A percentile compares a stretch with the other conserved stretches of the same genome.
Conservation (phyloP, 2,113 vertebrate species). For the Protobothrops flavoviridis region DNA sequence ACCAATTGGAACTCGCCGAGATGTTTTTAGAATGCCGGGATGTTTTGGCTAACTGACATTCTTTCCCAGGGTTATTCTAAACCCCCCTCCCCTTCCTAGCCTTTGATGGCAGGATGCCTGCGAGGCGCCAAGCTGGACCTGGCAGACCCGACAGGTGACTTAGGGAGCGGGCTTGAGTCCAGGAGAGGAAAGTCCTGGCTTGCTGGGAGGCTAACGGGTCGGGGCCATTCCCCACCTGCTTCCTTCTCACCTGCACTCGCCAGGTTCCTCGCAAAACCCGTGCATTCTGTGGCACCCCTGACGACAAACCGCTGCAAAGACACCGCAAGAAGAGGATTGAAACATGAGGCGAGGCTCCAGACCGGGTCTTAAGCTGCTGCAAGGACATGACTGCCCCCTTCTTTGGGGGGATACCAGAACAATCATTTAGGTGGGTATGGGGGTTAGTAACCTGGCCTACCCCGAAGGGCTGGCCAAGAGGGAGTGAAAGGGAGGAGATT, state of each 20-base stretch:
- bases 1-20: too few relatives aligned
- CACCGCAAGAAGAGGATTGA: neutral
- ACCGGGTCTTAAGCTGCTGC: neutral
- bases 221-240: neutral
- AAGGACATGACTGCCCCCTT: neutral
- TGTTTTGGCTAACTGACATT: too few relatives aligned
- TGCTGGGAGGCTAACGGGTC: neutral
- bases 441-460: neutral
- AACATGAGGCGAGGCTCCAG: neutral
- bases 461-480: neutral
- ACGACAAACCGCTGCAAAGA: constrained; percentile 70
- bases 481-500: neutral
- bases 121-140: too few relatives aligned
- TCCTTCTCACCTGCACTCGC: constrained; percentile 75
- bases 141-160: too few relatives aligned
- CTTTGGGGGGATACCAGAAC: too few relatives aligned
- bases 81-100: too few relatives aligned
- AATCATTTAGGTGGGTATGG: neutral
- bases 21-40: too few relatives aligned
- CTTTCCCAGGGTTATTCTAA: too few relatives aligned
- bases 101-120: too few relatives aligned
- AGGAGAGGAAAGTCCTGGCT: too few relatives aligned
- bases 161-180: too few relatives aligned
- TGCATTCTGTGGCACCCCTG: constrained; percentile 72
- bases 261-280: constrained; percentile 71